Evolutionary conservation across 2,797 vertebrate species (phyloP).

Genomic region (Labroides dimidiatus): DNA sequence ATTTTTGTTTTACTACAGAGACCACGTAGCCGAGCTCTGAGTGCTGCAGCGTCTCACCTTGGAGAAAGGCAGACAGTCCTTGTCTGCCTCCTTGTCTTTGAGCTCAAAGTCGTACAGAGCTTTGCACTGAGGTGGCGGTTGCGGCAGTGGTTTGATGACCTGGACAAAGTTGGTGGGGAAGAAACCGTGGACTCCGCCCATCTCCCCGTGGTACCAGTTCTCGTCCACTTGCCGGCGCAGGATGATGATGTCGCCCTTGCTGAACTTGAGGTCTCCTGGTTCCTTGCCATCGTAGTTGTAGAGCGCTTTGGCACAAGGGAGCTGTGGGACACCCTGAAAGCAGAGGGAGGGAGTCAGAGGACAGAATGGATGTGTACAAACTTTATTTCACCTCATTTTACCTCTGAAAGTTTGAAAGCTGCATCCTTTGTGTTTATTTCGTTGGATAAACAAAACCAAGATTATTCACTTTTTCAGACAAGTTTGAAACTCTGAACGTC

Average conservation of each 20-base stretch:
- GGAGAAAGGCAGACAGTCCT: constrained; percentile 97
- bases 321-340: constrained; percentile 92
- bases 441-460: no score
- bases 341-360: constrained; percentile 22
- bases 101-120: constrained; percentile 99
- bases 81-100: constrained; percentile 99
- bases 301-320: constrained; percentile 98
- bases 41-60: constrained; percentile 85
- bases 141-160: constrained; percentile 97
- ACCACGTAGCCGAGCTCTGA: constrained; percentile 44
- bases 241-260: constrained; percentile 97
- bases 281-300: constrained; percentile 99
- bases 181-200: constrained; percentile 95
- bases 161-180: constrained; percentile 99
- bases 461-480: no score
- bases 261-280: constrained; percentile 97
- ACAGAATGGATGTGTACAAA: constrained; percentile 1
- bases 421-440: no score
- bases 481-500: no score
- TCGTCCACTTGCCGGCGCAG: constrained; percentile 98
- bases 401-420: no score
- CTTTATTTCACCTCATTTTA: no score
- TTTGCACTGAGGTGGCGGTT: constrained; percentile 98
- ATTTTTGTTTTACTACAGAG: constrained; percentile 58
- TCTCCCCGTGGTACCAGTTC: constrained; percentile 99